These are phyloP conservation scores for Netelia fuscicornis DNA, from an alignment of 2,888 invertebrate species.

Conservation along the genomic window DNA sequence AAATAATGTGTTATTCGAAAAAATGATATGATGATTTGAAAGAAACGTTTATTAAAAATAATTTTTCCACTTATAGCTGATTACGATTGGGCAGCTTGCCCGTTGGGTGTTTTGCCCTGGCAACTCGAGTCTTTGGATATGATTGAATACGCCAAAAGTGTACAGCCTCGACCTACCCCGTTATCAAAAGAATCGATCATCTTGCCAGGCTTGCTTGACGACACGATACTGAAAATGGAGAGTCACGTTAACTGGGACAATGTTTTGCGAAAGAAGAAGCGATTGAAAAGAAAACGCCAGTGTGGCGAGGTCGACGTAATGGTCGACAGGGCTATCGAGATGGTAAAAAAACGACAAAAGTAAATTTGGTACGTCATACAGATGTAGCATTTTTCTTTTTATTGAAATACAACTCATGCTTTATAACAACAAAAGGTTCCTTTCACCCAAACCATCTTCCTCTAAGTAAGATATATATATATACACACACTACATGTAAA, in stretches of 20 bases:
- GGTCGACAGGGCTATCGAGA: slow-evolving; percentile 76
- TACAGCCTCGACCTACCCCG: slow-evolving; percentile 53
- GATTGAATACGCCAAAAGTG: slow-evolving; percentile 64
- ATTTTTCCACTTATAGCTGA: slow-evolving; percentile 79
- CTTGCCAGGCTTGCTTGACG: slow-evolving; percentile 77
- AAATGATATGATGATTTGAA: neutral
- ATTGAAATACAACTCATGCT: slow-evolving; percentile 44
- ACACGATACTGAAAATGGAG: slow-evolving; percentile 71
- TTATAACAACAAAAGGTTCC: slow-evolving; percentile 47
- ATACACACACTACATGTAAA: slow-evolving; percentile 11
- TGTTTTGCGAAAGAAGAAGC: slow-evolving; percentile 76
- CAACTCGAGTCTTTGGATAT: slow-evolving; percentile 77
- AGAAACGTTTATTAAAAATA: slow-evolving; percentile 78
- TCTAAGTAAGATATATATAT: neutral
- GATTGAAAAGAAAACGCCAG: slow-evolving; percentile 72
- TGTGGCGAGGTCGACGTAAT: slow-evolving; percentile 70
- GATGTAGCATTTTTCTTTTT: slow-evolving; percentile 31
- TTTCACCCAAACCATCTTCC: slow-evolving; percentile 15
- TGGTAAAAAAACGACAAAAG: slow-evolving; percentile 68
- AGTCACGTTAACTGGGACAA: slow-evolving; percentile 80
- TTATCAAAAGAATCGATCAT: slow-evolving; percentile 70
- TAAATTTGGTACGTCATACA: slow-evolving; percentile 54
- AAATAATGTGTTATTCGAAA: slow-evolving; percentile 18
- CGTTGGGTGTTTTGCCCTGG: slow-evolving; percentile 86
- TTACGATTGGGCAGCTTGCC: slow-evolving; percentile 85